Conservation (phyloP, 2,113 vertebrate species). For the Microcebus tavaratra region DNA sequence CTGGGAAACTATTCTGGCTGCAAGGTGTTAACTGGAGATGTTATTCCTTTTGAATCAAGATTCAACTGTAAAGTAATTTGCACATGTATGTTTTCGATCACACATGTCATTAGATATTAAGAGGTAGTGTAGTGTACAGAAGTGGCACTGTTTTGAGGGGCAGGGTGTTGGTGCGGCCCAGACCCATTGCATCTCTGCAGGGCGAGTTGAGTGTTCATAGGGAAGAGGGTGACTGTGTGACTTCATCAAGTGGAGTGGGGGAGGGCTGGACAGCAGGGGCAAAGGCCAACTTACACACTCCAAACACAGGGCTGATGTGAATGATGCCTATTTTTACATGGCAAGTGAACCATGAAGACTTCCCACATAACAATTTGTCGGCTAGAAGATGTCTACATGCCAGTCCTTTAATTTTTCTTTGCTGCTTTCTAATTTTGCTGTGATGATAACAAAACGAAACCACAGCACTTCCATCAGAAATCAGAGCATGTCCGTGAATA, state of each 20-base stretch:
- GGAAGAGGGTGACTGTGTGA: not conserved
- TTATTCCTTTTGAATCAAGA: conserved; percentile 11
- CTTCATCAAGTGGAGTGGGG: not conserved
- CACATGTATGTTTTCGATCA: not conserved
- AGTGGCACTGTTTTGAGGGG: not conserved
- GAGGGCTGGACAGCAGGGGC: not conserved
- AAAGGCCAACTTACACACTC: not conserved
- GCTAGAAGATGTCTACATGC: not conserved
- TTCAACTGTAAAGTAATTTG: not conserved
- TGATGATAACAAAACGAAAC: conserved; percentile 29
- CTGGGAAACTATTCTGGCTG: not conserved
- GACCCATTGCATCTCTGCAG: not conserved
- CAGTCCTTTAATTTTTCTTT: conserved; percentile 26
- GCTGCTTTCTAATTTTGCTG: conserved; percentile 63
- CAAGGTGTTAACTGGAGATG: not conserved
- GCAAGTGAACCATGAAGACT: not conserved
- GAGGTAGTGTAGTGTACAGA: not conserved
- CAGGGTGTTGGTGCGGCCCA: not conserved
- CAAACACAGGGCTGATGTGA: not conserved
- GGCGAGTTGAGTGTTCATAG: not conserved
- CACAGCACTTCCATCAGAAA: conserved; percentile 48
- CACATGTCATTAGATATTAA: not conserved
- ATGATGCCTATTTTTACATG: not conserved
- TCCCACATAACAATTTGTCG: not conserved
- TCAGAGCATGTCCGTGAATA: conserved; percentile 59